phyloP scores from a whole-genome alignment of 1,140 invertebrate species.

The Dreissena rostriformis region DNA sequence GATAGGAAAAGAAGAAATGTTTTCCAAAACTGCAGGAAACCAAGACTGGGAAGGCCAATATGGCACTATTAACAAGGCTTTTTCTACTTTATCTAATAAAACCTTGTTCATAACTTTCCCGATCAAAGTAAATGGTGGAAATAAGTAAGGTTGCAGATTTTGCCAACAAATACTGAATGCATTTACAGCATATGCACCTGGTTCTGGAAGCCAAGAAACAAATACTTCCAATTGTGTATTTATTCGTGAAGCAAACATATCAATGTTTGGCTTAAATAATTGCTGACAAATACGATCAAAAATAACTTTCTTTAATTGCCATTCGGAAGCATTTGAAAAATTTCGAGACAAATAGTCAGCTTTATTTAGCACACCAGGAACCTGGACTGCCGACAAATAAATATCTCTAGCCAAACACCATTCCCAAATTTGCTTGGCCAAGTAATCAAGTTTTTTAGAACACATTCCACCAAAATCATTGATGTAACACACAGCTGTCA shows the following conservation, averaged over 20 bases:
- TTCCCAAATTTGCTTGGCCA: slow-evolving; percentile 58
- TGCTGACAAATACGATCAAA: slow-evolving; percentile 37
- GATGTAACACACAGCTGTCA: slow-evolving; percentile 56
- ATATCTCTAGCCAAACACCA: slow-evolving; percentile 51
- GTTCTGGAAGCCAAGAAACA: slow-evolving; percentile 61
- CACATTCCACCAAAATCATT: slow-evolving; percentile 61
- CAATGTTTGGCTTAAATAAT: slow-evolving; percentile 46
- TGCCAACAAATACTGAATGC: slow-evolving; percentile 52
- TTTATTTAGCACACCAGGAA: slow-evolving; percentile 34
- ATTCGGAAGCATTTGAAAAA: slow-evolving; percentile 39
- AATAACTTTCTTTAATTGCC: slow-evolving; percentile 34
- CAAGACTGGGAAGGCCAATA: slow-evolving; percentile 52
- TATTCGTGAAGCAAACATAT: slow-evolving; percentile 62
- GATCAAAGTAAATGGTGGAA: slow-evolving; percentile 55
- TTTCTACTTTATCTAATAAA: slow-evolving; percentile 40
- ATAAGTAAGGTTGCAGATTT: slow-evolving; percentile 33
- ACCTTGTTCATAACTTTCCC: slow-evolving; percentile 49
- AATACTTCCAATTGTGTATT: slow-evolving; percentile 54
- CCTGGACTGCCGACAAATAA: slow-evolving; percentile 26
- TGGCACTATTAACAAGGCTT: slow-evolving; percentile 41
- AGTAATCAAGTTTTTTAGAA: slow-evolving; percentile 31
- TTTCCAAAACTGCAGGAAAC: slow-evolving; percentile 36
- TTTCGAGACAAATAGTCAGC: slow-evolving; percentile 51
- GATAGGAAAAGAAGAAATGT: slow-evolving; percentile 36
- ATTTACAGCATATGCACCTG: slow-evolving; percentile 54